Evolutionary conservation across 2,113 vertebrate genomes (phyloP).

Genomic region (Zapornia atra): DNA sequence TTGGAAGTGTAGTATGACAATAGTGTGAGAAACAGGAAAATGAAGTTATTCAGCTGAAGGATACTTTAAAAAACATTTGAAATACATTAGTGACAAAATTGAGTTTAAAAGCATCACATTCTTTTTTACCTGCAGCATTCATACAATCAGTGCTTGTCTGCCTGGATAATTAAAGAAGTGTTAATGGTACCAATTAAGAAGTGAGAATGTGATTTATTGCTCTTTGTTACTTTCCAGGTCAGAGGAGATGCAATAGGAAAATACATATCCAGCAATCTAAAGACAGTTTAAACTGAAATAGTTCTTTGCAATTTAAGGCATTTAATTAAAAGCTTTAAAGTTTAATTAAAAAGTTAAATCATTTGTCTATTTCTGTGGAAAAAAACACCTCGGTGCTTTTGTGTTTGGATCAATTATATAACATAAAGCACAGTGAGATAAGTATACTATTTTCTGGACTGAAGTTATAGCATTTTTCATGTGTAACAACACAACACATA

Average conservation of each 20-base stretch:
- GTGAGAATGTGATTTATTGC: constrained; percentile 57
- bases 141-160: constrained; percentile 23
- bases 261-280: constrained; percentile 67
- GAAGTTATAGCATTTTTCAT: constrained; percentile 55
- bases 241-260: constrained; percentile 59
- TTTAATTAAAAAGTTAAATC: constrained; percentile 84
- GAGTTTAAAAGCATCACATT: background rate
- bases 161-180: constrained; percentile 62
- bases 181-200: constrained; percentile 70
- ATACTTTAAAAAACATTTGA: background rate
- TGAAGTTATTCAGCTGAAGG: background rate
- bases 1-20: background rate
- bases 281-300: constrained; percentile 70
- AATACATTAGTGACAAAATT: background rate
- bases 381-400: background rate
- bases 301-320: constrained; percentile 74
- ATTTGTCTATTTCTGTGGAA: constrained; percentile 70
- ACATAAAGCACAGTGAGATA: constrained; percentile 65
- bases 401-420: constrained; percentile 64
- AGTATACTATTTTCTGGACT: constrained; percentile 53
- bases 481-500: constrained; percentile 39
- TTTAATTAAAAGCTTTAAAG: constrained; percentile 81
- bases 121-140: constrained; percentile 59
- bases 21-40: background rate
- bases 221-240: constrained; percentile 67